phyloP scores from a whole-genome alignment of 2,797 vertebrate genomes.

The Poeciliopsis infans region DNA sequence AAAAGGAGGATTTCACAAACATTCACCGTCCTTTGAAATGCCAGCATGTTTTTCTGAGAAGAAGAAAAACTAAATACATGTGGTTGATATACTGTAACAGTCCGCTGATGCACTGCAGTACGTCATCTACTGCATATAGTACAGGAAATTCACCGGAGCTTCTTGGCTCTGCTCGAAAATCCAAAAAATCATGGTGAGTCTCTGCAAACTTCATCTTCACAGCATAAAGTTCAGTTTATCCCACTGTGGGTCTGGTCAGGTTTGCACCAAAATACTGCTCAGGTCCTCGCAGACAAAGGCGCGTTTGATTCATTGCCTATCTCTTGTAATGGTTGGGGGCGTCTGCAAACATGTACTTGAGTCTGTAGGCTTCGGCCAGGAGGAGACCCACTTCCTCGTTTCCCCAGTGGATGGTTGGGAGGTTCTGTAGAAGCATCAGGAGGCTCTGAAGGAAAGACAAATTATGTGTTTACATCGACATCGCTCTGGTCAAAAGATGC shows the following conservation, averaged over 20 bases:
- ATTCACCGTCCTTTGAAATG: constrained; percentile 52
- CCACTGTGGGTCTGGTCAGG: constrained; percentile 12
- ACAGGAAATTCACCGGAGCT: constrained; percentile 10
- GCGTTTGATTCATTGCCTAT: constrained; percentile 69
- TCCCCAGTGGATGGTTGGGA: constrained; percentile 99
- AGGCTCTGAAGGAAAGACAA: constrained; percentile 83
- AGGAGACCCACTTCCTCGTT: constrained; percentile 98
- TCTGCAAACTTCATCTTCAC: constrained; percentile 35
- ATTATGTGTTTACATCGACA: not conserved
- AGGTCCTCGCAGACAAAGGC: constrained; percentile 3
- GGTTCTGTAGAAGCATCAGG: constrained; percentile 97
- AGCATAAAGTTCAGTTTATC: constrained; percentile 13
- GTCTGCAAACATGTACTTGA: constrained; percentile 99
- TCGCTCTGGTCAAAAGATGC: not conserved
- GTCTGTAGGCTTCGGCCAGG: constrained; percentile 97
- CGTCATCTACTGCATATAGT: constrained; percentile 8
- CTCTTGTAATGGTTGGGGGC: constrained; percentile 98
- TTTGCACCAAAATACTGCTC: constrained; percentile 7
- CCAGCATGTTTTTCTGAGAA: constrained; percentile 29
- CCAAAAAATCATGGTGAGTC: constrained; percentile 14
- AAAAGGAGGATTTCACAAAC: constrained; percentile 55
- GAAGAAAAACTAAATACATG: constrained; percentile 24
- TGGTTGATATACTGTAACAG: constrained; percentile 50
- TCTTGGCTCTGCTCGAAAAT: not conserved
- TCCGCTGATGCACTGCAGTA: constrained; percentile 33